These are phyloP conservation scores for Mergus octosetaceus DNA, from an alignment of 2,797 vertebrate species.

Conservation along the genomic window DNA sequence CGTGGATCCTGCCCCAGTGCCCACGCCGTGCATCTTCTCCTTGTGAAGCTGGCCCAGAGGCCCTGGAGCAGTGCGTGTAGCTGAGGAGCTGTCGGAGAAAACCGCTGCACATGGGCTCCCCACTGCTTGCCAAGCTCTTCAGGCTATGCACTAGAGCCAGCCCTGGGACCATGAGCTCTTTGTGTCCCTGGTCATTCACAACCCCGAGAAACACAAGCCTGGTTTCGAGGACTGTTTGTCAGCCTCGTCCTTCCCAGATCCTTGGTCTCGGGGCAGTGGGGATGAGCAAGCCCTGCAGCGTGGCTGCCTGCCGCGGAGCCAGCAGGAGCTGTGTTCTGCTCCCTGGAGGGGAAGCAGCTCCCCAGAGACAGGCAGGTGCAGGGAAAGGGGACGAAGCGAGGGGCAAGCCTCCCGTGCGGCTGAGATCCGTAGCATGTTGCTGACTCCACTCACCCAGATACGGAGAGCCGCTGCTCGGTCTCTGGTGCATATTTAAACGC, in stretches of 20 bases:
- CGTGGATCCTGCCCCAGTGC: accelerated
- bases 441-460: background rate
- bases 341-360: background rate
- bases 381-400: background rate
- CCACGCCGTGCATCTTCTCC: background rate
- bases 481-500: slow-evolving; percentile 53
- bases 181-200: slow-evolving; percentile 33
- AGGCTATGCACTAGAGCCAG: background rate
- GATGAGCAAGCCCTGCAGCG: background rate
- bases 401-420: background rate
- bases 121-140: slow-evolving; percentile 15
- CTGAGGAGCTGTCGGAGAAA: background rate
- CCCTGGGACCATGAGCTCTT: background rate
- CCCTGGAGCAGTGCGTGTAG: background rate
- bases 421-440: background rate
- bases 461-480: slow-evolving; percentile 15
- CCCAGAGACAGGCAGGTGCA: background rate
- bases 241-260: background rate
- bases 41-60: background rate
- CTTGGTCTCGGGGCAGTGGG: accelerated
- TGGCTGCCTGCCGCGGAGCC: background rate
- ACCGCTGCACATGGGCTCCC: background rate
- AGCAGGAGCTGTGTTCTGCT: background rate
- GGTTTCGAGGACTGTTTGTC: slow-evolving; percentile 4
- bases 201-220: slow-evolving; percentile 12